Evolutionary conservation across 2,113 vertebrate genomes (phyloP).

Genomic region (Actenoides hombroni): DNA sequence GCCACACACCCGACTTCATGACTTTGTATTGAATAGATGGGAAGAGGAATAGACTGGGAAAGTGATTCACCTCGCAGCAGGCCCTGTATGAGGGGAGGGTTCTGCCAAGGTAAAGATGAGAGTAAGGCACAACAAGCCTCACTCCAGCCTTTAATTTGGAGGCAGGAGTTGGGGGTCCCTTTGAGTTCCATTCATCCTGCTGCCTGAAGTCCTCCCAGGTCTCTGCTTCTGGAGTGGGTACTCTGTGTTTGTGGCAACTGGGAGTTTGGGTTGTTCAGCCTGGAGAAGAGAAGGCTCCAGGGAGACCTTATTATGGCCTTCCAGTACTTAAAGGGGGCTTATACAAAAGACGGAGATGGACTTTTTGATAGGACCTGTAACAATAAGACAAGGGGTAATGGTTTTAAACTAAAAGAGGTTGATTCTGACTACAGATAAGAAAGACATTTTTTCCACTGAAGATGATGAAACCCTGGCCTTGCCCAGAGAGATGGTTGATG

Average conservation of each 20-base stretch:
- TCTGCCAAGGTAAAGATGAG: not conserved
- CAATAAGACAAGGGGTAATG: not conserved
- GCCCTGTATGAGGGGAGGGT: not conserved
- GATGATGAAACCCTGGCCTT: not conserved
- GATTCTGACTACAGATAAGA: not conserved
- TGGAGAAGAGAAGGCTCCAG: not conserved
- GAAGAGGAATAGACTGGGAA: not conserved
- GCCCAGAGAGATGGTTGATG: not conserved
- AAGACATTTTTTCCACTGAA: not conserved
- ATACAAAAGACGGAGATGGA: not conserved
- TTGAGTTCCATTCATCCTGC: not conserved
- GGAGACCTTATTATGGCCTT: not conserved
- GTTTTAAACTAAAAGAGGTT: not conserved
- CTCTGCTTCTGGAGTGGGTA: not conserved
- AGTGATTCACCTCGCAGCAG: accelerated
- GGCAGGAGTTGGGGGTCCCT: not conserved
- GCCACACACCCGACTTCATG: not conserved
- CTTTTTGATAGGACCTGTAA: not conserved
- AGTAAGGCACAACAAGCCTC: not conserved
- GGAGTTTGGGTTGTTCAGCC: not conserved
- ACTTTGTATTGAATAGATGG: not conserved
- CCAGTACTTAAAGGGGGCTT: not conserved
- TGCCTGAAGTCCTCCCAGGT: not conserved
- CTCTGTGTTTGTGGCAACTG: not conserved
- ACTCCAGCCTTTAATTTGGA: not conserved